Evolutionary conservation across 2,888 invertebrate species (phyloP).

Genomic region (Andrena praecox): DNA sequence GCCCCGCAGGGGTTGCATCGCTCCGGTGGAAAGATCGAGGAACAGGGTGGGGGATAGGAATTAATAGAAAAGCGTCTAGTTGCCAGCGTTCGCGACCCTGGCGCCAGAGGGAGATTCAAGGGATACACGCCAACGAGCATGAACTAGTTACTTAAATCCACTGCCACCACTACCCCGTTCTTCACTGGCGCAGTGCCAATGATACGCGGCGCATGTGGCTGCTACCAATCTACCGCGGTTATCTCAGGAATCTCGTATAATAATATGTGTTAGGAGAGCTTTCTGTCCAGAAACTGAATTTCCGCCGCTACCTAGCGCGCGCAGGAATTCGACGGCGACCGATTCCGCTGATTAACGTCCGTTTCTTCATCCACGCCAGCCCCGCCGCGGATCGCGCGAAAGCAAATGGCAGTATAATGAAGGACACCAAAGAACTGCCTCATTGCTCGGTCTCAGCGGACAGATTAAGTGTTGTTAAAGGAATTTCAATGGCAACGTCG

Average conservation of each 20-base stretch:
- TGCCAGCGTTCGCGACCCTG: slow-evolving; percentile 34
- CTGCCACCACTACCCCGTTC: slow-evolving; percentile 23
- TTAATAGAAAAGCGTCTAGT: slow-evolving; percentile 53
- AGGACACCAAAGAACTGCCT: no score
- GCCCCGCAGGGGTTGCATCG: slow-evolving; percentile 1
- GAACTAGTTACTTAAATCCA: slow-evolving; percentile 67
- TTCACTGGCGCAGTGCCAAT: slow-evolving; percentile 59
- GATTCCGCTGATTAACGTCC: not conserved
- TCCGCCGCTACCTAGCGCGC: not conserved
- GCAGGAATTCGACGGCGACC: not conserved
- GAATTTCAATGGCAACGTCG: not conserved
- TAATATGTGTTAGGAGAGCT: slow-evolving; percentile 39
- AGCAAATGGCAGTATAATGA: no score
- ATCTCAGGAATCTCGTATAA: slow-evolving; percentile 50
- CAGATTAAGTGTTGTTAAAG: no score
- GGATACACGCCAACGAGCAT: slow-evolving; percentile 57
- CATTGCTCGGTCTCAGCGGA: no score
- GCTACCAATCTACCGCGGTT: slow-evolving; percentile 51
- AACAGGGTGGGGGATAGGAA: slow-evolving; percentile 16
- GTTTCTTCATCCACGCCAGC: no score
- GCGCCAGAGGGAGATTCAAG: slow-evolving; percentile 50
- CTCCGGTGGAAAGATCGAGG: slow-evolving; percentile 17
- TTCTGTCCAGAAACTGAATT: slow-evolving; percentile 30
- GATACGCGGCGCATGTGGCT: slow-evolving; percentile 58
- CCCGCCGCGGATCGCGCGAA: no score